Base-by-base conservation (phyloP, 2,113 vertebrate genomes). In the Tachysurus vachellii region DNA sequence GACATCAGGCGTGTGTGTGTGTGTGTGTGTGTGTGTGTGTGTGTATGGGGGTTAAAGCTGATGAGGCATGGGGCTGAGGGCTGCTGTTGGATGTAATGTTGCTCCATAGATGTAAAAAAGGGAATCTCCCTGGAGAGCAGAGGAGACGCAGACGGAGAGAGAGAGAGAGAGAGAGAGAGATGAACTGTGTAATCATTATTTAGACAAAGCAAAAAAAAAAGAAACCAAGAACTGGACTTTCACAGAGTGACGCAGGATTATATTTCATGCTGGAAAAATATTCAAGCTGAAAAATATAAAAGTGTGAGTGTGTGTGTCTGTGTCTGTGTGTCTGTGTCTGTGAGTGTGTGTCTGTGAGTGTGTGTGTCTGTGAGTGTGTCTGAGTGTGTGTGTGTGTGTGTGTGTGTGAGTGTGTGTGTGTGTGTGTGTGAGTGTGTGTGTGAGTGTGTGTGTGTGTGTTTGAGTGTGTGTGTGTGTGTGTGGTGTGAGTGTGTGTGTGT, bases 41-140 rank as follows among this genome's bases (percentile, higher is more conserved):
- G 73, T 79, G 50, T 54, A 28, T 79, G 47, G 77, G 77, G 54
- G 77, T 53, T 80, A 36, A 80, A 80, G 53, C 57, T 80, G 77
- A 80, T 80, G 77, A 80, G 77, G 54, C 77, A 57, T 80, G 77
- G 77, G 77, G 54, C 77, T 80, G 54, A 80, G 54, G 28, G 77
- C 57, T 80, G 77, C 77, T 80, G 28, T 28, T 80, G 77, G 47
- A 80, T 80, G 77, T 80, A 57, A 80, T 31, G 16, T 16, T 80
- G 7, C 54, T 31, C 28, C 28, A 17, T 57, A 56, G 28, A 80
- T 80, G 28, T 80, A 57, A 80, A 80, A 80, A 80, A 56, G 75
- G 28, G 54, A 80, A 80, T 80, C 77, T 80, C 77, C 54, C 77
- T 17, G 77, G 53, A 57, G 53, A 80, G 77, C 14, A 4, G 17